Percentiles rank a stretch among this genome's conserved stretches.
Conservation (phyloP, 2,888 invertebrate genomes). For the Neria commutata region DNA sequence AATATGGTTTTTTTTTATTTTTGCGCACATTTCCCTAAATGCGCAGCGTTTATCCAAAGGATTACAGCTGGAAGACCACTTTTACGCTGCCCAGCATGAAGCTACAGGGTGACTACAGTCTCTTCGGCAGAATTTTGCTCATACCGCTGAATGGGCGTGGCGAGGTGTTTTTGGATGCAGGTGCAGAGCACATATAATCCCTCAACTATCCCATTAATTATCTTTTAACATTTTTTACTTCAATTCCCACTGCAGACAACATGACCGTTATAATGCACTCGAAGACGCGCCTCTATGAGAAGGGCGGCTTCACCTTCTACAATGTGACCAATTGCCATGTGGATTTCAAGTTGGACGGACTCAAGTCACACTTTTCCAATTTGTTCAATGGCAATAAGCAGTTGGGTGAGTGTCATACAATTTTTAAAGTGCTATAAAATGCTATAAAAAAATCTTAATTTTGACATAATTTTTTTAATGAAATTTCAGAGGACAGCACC, state of each 20-base stretch:
- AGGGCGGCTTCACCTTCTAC: constrained; percentile 71
- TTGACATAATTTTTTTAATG: background rate
- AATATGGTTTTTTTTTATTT: background rate
- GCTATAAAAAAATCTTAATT: background rate
- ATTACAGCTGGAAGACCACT: constrained; percentile 74
- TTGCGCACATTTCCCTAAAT: background rate
- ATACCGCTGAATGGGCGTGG: constrained; percentile 74
- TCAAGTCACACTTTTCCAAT: constrained; percentile 73
- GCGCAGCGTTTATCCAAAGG: constrained; percentile 70
- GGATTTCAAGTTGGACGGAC: constrained; percentile 71
- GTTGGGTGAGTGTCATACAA: constrained; percentile 64
- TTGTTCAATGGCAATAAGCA: constrained; percentile 76
- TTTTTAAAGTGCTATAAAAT: background rate
- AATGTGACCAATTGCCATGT: constrained; percentile 72
- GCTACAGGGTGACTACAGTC: constrained; percentile 72
- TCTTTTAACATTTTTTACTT: background rate
- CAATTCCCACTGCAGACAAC: too few relatives aligned
- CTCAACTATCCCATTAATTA: background rate
- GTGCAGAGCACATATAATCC: constrained; percentile 60
- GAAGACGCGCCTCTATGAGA: constrained; percentile 70
- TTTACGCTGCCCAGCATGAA: constrained; percentile 71
- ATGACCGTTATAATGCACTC: constrained; percentile 72
- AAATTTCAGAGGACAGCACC: constrained; percentile 71
- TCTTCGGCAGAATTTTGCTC: constrained; percentile 72
- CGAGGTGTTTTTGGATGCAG: constrained; percentile 74